A percentile compares a stretch with the other conserved stretches of the same genome.
These are phyloP conservation scores for Myotis findleyi DNA, from an alignment of 2,797 vertebrate genomes.

Conservation along the genomic window DNA sequence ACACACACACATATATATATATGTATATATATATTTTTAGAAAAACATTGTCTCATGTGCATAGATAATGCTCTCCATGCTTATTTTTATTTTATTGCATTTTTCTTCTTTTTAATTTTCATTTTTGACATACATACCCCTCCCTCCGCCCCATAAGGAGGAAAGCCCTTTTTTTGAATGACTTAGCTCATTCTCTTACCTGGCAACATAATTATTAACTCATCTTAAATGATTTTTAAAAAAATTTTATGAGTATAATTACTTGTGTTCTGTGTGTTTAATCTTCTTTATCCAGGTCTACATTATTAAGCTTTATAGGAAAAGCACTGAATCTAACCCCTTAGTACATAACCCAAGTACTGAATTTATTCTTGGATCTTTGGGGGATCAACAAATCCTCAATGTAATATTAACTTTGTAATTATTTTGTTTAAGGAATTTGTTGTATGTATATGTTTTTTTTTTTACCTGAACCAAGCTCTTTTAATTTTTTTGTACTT, in stretches of 20 bases:
- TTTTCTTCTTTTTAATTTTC: conserved; percentile 38
- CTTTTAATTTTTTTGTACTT: neutral
- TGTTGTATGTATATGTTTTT: neutral
- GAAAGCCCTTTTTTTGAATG: neutral
- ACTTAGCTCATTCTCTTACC: conserved; percentile 35
- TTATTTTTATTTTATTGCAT: conserved; percentile 6
- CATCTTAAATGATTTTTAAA: neutral
- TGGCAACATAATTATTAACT: conserved; percentile 34
- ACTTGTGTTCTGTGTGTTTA: conserved; percentile 16
- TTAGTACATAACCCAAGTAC: neutral
- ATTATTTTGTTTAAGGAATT: conserved; percentile 19
- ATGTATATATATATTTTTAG: neutral
- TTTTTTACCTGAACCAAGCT: conserved; percentile 3
- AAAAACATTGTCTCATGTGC: neutral
- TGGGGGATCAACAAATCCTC: neutral
- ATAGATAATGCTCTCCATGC: neutral
- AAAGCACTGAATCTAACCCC: neutral
- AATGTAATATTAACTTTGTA: neutral
- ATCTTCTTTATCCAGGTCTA: neutral
- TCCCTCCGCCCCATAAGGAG: neutral
- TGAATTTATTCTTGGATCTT: conserved; percentile 12
- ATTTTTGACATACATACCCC: neutral
- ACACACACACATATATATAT: too few relatives aligned
- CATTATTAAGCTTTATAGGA: neutral
- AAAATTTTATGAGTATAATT: neutral